Conservation (phyloP, 2,113 vertebrate genomes). For the Dicrurus megarhynchus region DNA sequence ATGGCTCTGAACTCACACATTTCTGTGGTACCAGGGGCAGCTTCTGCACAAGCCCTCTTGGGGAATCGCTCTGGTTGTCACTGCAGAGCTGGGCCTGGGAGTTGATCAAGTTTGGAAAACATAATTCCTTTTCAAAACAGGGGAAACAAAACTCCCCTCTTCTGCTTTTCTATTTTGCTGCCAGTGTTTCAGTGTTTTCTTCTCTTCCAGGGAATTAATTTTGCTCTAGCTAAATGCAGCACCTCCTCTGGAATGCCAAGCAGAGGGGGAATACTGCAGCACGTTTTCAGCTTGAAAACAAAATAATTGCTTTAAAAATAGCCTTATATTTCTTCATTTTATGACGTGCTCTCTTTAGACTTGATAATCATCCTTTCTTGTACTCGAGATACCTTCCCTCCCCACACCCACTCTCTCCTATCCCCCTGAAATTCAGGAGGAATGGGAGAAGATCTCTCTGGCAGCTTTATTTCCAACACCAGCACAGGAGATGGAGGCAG, state of each 20-base stretch:
- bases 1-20: neutral
- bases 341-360: conserved; percentile 19
- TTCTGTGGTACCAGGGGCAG: neutral
- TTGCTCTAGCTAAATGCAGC: neutral
- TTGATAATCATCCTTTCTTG: conserved; percentile 38
- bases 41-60: neutral
- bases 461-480: neutral
- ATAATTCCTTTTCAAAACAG: neutral
- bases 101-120: neutral
- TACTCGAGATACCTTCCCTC: conserved; percentile 30
- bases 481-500: neutral
- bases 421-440: conserved; percentile 4
- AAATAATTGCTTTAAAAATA: conserved; percentile 48
- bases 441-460: neutral
- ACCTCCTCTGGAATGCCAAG: conserved; percentile 21
- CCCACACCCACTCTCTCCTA: conserved; percentile 42
- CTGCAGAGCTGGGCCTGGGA: neutral
- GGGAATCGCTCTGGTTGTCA: neutral
- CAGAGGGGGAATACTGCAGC: conserved; percentile 35
- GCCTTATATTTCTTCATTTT: conserved; percentile 1
- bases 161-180: neutral
- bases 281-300: conserved; percentile 13
- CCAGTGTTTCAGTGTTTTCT: neutral
- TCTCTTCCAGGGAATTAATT: neutral
- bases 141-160: neutral